phyloP scores from a whole-genome alignment of 2,888 invertebrate species.

The Chloromyia formosa region DNA sequence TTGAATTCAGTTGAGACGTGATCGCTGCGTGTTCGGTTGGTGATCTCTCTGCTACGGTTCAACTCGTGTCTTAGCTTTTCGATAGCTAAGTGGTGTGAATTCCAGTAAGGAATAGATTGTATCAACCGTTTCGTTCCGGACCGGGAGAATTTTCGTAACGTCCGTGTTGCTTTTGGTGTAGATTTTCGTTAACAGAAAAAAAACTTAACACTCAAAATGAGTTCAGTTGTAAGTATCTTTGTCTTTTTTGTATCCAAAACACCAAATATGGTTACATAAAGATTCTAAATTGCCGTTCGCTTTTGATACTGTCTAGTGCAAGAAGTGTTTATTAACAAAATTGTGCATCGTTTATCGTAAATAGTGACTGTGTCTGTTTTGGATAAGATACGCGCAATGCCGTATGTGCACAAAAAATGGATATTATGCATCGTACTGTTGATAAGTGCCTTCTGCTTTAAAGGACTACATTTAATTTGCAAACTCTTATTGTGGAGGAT shows the following conservation, averaged over 20 bases:
- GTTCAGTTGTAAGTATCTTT: conserved; percentile 39
- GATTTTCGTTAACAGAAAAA: background rate
- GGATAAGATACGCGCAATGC: no score
- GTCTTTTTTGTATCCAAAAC: background rate
- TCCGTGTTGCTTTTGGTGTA: background rate
- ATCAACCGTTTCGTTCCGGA: conserved; percentile 3
- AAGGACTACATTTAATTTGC: no score
- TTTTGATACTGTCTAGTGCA: background rate
- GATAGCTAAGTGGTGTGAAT: conserved; percentile 14
- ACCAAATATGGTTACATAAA: no score
- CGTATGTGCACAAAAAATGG: no score
- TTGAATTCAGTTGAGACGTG: conserved; percentile 48
- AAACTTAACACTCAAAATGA: conserved; percentile 8
- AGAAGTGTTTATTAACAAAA: background rate
- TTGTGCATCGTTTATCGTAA: background rate
- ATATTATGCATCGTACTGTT: no score
- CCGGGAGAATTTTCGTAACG: background rate
- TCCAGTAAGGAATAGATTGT: conserved; percentile 3
- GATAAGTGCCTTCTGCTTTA: no score
- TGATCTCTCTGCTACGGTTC: background rate
- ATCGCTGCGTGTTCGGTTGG: conserved; percentile 45
- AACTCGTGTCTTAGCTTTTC: conserved; percentile 27
- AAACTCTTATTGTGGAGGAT: no score
- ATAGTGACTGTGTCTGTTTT: no score
- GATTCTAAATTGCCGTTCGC: background rate